Base-by-base conservation (phyloP, 2,113 vertebrate species). In the Cyanoliseus patagonus region DNA sequence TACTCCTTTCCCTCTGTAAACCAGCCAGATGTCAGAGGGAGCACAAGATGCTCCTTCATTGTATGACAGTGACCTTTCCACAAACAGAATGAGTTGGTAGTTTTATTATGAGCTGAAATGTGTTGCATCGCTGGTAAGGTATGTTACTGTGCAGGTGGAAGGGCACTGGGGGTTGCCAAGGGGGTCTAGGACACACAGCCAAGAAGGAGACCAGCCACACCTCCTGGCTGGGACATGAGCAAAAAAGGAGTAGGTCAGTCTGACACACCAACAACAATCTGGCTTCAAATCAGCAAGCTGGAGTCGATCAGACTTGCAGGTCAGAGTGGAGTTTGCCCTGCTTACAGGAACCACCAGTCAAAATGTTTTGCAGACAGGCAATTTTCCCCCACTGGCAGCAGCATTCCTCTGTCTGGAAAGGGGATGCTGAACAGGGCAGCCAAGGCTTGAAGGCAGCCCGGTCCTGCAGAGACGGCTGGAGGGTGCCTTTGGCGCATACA, bases 141-240 rank as follows among this genome's bases (percentile, higher is more conserved):
- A 52, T 2, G 0, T 44, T 72, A 20, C 62, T 2, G 1, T 28
- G 72, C 24, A 31, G 83, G 18, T 47, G 31, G 72, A 83, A 68
- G 33, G 17, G 31, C 51, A 30, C 3, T 1, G 1, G 18, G 12
- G 25, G 17, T 2, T 7, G 41, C 22, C 3, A 3, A 1, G 2
- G 22, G 8, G 8, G 18, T 10, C 47, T 49, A 39, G 70, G 49
- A 31, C n/a, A 3, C 10, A 17, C 28, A 74, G 28, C 28, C 49
- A 61, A 20, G 23, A 44, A 73, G 33, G 27, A 74, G 47, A 73
- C 23, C 5, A 3, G 30, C 57, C 1, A 1, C 14, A 52, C 37
- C 28, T 33, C 39, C 0, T 1, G 17, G 17, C 12, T 67, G 61
- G 20, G 18, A n/a, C 79, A 52, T 0, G 0, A 22, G 17, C 28